phyloP scores from a whole-genome alignment of 2,113 vertebrate genomes.

The Pygathrix nemaeus region DNA sequence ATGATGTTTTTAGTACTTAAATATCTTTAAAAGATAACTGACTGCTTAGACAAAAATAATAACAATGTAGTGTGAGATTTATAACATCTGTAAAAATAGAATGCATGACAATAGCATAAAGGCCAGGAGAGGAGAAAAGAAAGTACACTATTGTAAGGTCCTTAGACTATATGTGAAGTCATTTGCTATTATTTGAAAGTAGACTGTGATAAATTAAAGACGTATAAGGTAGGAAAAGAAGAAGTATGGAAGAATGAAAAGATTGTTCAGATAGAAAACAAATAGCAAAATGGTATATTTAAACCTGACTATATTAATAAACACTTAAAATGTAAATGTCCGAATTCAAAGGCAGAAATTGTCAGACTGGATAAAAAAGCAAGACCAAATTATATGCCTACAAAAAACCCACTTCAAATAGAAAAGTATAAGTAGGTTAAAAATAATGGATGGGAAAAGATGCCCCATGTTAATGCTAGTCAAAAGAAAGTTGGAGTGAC shows the following conservation, averaged over 20 bases:
- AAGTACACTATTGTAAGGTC: neutral
- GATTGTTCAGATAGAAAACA: neutral
- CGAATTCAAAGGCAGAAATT: neutral
- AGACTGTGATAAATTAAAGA: neutral
- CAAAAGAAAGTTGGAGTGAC: neutral
- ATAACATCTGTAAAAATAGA: neutral
- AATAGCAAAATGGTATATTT: neutral
- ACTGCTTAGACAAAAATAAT: neutral
- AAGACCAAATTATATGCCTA: neutral
- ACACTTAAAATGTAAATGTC: neutral
- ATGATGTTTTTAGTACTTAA: neutral
- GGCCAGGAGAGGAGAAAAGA: neutral
- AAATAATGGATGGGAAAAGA: neutral
- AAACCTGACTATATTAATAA: neutral
- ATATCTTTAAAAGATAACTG: neutral
- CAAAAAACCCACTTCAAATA: neutral
- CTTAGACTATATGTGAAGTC: neutral
- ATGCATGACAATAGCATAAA: neutral
- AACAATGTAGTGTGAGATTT: neutral
- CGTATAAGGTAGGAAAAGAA: neutral
- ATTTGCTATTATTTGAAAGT: neutral
- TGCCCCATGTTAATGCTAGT: neutral
- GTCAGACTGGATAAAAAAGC: neutral
- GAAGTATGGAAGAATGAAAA: neutral
- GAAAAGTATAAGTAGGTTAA: neutral